Evolutionary conservation across 2,888 invertebrate genomes (phyloP).

Genomic region (Tridacna crocea): DNA sequence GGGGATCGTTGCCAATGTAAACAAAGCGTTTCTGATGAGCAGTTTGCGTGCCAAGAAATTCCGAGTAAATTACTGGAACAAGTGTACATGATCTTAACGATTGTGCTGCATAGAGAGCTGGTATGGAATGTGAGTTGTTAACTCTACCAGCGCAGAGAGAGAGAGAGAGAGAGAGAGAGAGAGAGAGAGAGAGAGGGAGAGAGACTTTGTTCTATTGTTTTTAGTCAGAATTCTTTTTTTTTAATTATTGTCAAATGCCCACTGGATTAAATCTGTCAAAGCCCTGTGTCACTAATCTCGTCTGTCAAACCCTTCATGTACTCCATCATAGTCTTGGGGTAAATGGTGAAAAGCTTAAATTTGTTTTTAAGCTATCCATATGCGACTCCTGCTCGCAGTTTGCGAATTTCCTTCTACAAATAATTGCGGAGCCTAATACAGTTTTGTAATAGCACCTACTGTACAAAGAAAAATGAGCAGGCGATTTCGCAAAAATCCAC

Average conservation of each 20-base stretch:
- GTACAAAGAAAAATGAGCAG: neutral
- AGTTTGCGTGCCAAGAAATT: slow-evolving; percentile 21
- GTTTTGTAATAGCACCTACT: neutral
- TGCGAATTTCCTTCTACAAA: no score
- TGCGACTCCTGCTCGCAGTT: neutral
- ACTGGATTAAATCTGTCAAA: neutral
- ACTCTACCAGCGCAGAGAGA: neutral
- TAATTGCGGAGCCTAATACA: no score
- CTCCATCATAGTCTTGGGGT: no score
- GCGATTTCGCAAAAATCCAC: neutral
- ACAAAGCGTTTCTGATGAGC: slow-evolving; percentile 9
- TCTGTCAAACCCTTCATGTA: neutral
- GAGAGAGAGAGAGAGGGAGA: slow-evolving; percentile 31
- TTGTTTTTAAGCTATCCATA: neutral
- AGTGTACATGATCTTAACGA: slow-evolving; percentile 3
- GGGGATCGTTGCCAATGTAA: neutral
- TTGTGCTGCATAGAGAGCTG: neutral
- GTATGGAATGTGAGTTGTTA: neutral
- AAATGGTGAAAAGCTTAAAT: neutral
- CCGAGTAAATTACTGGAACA: neutral
- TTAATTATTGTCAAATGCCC: no score
- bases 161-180: slow-evolving; percentile 30
- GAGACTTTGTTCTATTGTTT: neutral
- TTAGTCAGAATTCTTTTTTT: no score
- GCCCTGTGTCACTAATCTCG: no score